phyloP scores from a whole-genome alignment of 2,797 vertebrate species.

The Ara ararauna region DNA sequence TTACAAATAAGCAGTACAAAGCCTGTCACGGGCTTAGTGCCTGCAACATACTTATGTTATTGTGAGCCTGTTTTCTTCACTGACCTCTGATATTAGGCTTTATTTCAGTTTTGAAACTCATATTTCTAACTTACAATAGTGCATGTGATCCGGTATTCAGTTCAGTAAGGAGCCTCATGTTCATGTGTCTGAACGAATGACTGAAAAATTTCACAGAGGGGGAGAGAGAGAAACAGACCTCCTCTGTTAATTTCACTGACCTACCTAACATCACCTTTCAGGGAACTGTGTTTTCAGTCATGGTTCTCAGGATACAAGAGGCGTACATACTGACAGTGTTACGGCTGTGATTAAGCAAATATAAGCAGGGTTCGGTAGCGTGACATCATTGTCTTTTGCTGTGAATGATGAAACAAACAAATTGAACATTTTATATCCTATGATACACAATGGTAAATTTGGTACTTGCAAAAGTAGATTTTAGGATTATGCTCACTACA shows the following conservation, averaged over 20 bases:
- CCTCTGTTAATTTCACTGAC: neutral
- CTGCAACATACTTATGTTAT: neutral
- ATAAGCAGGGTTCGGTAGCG: accelerated
- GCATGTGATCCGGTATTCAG: accelerated
- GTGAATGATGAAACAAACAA: neutral
- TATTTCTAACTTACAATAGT: neutral
- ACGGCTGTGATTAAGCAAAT: neutral
- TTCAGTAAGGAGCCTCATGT: neutral
- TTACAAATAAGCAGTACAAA: accelerated
- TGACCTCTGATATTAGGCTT: neutral
- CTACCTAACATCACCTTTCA: neutral
- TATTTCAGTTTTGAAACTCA: neutral
- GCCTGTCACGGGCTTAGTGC: neutral
- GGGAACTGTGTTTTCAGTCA: neutral
- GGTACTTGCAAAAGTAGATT: neutral
- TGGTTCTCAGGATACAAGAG: accelerated
- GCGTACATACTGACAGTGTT: accelerated
- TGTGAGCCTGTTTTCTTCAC: neutral
- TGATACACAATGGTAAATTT: neutral
- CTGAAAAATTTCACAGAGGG: neutral
- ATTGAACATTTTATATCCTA: neutral
- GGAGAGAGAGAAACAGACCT: neutral
- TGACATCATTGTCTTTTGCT: neutral
- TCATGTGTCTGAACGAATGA: accelerated
- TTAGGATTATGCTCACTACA: neutral